Evolutionary conservation across 2,888 invertebrate genomes (phyloP), one percentile per base, ranked within the genome.

Genomic region (Oxycera nigricornis): DNA sequence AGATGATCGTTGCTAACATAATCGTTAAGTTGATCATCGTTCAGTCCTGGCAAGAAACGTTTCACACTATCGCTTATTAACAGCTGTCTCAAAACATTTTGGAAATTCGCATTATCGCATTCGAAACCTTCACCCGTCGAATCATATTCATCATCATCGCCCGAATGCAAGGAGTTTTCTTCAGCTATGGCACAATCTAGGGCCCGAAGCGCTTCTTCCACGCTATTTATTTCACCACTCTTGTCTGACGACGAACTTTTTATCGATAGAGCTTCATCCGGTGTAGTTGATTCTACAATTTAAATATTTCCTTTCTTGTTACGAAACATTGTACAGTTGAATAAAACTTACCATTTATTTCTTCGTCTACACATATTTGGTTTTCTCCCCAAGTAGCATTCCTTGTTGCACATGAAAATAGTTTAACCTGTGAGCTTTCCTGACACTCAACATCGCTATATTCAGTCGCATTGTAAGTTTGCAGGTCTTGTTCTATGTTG

Each of bases 171-270:
- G 6, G 74, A 76, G 41, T 77, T 76, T 67, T 76, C 78, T 41
- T 76, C 77, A 14, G 77, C 77, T 59, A 79, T 78, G 7, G 78
- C 79, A 75, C 76, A 74, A 68, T 79, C 79, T 6, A 79, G 24
- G 20, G 73, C 78, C 57, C 78, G 72, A 7, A 79, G 65, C 17
- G 79, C 79, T 74, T 79, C 79, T 73, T 79, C 79, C 52, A 79
- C 76, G 52, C 78, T 78, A 22, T 76, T 78, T 7, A 68, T 61
- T 68, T 79, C 78, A 59, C 72, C 73, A 26, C 76, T 78, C 74
- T 73, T 76, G 2, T 74, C 74, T 14, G 77, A 75, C 20, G 76
- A 74, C 31, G 39, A 30, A 74, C 77, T 78, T 75, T 73, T 68
- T 30, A 76, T 72, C 11, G 77, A 76, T 39, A 52, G 26, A 14